Conservation (phyloP, 2,797 vertebrate species). For the Poeciliopsis paucimaculata region DNA sequence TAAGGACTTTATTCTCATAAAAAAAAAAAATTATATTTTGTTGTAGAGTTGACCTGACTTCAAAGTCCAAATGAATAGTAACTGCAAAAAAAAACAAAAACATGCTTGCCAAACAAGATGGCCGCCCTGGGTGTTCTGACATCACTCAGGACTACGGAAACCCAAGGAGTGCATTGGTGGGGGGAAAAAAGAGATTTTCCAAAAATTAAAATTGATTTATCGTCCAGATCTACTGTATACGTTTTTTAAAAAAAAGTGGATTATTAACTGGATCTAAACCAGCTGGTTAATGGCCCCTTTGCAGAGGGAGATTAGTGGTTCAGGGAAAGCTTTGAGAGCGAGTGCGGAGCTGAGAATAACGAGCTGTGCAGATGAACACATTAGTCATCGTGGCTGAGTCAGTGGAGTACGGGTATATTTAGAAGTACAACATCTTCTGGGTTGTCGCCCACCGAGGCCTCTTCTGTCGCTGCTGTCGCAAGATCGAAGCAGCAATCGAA, state of each 20-base stretch:
- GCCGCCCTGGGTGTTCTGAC: too few species aligned
- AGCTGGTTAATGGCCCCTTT: neutral
- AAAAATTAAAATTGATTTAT: too few species aligned
- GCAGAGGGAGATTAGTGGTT: neutral
- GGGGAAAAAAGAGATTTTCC: too few species aligned
- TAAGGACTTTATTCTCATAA: too few species aligned
- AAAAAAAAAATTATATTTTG: too few species aligned
- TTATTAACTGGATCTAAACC: neutral
- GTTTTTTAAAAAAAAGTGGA: neutral
- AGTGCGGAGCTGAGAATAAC: neutral
- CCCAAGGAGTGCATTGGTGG: too few species aligned
- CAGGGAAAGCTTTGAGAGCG: neutral
- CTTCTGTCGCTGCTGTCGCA: slow-evolving; percentile 19
- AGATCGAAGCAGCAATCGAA: neutral
- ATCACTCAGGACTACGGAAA: too few species aligned
- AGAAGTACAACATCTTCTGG: slow-evolving; percentile 32
- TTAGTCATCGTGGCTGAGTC: slow-evolving; percentile 50
- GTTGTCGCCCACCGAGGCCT: slow-evolving; percentile 15
- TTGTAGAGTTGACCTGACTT: too few species aligned
- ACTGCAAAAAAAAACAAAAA: too few species aligned
- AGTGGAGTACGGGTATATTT: slow-evolving; percentile 46
- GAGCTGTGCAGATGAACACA: slow-evolving; percentile 13
- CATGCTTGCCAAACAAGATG: too few species aligned
- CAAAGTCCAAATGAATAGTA: too few species aligned
- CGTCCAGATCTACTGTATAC: too few species aligned